Conservation (phyloP, 2,113 vertebrate genomes). For the Protomyctophum bolini region DNA sequence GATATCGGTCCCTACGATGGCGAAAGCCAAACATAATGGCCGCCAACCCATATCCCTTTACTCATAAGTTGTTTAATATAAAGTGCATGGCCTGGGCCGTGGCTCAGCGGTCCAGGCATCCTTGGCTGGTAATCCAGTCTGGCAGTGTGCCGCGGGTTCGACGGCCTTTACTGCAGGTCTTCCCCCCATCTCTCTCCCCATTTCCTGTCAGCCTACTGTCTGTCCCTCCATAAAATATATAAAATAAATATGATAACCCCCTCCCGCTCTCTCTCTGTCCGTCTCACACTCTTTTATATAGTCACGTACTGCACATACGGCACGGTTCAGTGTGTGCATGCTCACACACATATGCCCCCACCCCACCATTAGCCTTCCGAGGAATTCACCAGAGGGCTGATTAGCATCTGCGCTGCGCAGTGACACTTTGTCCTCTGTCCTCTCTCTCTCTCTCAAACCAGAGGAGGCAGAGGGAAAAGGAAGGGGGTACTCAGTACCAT, state of each 20-base stretch:
- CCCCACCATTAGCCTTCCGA: not conserved
- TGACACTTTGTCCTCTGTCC: not conserved
- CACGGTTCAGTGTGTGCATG: not conserved
- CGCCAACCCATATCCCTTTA: not conserved
- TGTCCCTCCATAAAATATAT: too few species aligned
- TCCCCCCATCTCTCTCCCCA: too few species aligned
- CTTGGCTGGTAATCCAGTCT: too few species aligned
- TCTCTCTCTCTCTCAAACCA: not conserved
- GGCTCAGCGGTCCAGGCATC: too few species aligned
- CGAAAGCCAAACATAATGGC: not conserved
- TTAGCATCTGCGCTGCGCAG: conserved; percentile 8
- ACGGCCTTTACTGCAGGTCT: too few species aligned
- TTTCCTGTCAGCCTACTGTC: too few species aligned
- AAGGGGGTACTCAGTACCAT: not conserved
- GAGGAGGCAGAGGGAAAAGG: not conserved
- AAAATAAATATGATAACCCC: not conserved
- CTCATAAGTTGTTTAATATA: not conserved
- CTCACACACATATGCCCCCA: not conserved
- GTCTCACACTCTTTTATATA: too few species aligned
- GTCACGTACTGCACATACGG: too few species aligned
- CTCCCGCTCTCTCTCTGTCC: too few species aligned
- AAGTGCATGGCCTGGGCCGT: too few species aligned
- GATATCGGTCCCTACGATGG: not conserved
- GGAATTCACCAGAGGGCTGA: conserved; percentile 7
- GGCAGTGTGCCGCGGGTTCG: too few species aligned